A percentile compares a stretch with the other conserved stretches of the same genome.
phyloP scores from a whole-genome alignment of 2,797 vertebrate genomes.

The Sarcophilus harrisii region DNA sequence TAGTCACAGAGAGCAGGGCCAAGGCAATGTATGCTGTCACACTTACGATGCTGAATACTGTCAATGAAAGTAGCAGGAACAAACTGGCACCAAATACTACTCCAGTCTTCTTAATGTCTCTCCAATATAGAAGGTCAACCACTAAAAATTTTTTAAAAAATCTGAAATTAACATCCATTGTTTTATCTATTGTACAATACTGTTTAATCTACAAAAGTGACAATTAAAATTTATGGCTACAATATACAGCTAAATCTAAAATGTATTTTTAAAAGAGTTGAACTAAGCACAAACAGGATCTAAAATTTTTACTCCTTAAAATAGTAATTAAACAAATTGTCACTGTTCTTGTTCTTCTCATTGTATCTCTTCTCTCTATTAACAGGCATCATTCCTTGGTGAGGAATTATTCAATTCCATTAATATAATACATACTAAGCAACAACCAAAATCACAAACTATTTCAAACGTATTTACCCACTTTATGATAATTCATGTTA shows the following conservation, averaged over 20 bases:
- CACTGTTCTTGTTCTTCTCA: background rate
- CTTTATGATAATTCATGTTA: background rate
- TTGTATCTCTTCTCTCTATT: background rate
- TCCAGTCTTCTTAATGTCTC: slow-evolving; percentile 95
- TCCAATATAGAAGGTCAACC: slow-evolving; percentile 98
- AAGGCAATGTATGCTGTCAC: slow-evolving; percentile 95
- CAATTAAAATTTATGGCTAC: background rate
- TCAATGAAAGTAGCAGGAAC: slow-evolving; percentile 95
- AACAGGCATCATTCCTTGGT: background rate
- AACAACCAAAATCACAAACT: background rate
- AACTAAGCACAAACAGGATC: background rate
- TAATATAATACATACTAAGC: background rate
- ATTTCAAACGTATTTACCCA: background rate
- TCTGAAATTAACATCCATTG: slow-evolving; percentile 75
- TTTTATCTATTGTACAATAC: slow-evolving; percentile 7
- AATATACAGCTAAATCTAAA: slow-evolving; percentile 25
- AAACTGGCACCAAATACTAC: slow-evolving; percentile 95
- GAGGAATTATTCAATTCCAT: background rate
- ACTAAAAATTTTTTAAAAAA: slow-evolving; percentile 85
- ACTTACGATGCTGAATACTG: slow-evolving; percentile 97
- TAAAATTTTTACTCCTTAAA: background rate
- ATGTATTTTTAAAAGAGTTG: background rate
- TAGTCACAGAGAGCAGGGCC: slow-evolving; percentile 94
- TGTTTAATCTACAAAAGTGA: background rate
- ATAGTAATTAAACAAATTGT: background rate